Evolutionary conservation across 1,140 invertebrate species (phyloP).

Genomic region (Centruroides sculpturatus): DNA sequence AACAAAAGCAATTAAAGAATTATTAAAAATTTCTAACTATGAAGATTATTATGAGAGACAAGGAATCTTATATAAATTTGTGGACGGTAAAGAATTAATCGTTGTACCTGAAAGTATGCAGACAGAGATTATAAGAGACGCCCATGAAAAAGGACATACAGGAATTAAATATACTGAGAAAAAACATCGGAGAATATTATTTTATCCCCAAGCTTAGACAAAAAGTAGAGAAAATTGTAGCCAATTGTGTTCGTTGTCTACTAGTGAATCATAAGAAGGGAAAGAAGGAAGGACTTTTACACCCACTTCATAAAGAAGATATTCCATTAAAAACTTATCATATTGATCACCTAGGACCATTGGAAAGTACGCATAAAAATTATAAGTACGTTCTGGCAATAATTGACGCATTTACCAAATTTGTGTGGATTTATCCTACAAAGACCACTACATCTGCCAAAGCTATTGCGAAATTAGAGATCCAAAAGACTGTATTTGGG

Average conservation of each 20-base stretch:
- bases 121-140: not conserved
- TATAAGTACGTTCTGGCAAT: too few relatives aligned
- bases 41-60: not conserved
- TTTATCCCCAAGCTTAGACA: not conserved
- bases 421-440: too few relatives aligned
- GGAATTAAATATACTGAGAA: not conserved
- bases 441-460: too few relatives aligned
- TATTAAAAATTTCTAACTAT: not conserved
- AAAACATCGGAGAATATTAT: not conserved
- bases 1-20: not conserved
- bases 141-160: constrained; percentile 1
- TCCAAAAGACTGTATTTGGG: not conserved
- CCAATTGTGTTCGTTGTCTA: not conserved
- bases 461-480: too few relatives aligned
- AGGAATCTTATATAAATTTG: not conserved
- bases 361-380: too few relatives aligned
- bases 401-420: too few relatives aligned
- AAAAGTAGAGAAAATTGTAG: not conserved
- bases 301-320: not conserved
- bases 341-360: too few relatives aligned
- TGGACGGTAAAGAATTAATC: not conserved
- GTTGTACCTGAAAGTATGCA: not conserved
- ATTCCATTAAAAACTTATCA: not conserved
- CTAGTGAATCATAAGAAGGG: not conserved
- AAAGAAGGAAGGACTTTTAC: not conserved